Evolutionary conservation across 2,113 vertebrate genomes (phyloP).

Genomic region (Ophthalmolycus amberensis): DNA sequence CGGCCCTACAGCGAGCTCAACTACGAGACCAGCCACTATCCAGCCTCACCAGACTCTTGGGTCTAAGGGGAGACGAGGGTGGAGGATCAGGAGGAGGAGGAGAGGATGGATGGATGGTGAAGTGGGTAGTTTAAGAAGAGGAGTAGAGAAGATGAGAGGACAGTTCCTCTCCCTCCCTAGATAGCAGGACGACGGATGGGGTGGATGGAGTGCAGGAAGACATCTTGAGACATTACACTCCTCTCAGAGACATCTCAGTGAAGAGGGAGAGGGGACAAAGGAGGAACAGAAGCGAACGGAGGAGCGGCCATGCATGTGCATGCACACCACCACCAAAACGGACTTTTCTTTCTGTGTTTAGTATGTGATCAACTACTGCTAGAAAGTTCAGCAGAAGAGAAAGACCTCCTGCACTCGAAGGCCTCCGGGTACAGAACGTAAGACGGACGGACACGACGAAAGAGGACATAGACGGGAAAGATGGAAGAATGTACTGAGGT

Average conservation of each 20-base stretch:
- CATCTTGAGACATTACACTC: slow-evolving; percentile 33
- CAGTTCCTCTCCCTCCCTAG: slow-evolving; percentile 59
- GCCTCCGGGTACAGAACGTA: slow-evolving; percentile 45
- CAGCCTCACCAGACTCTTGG: slow-evolving; percentile 99
- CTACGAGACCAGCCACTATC: slow-evolving; percentile 99
- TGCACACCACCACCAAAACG: slow-evolving; percentile 87
- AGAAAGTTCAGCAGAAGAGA: slow-evolving; percentile 41
- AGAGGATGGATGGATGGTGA: slow-evolving; percentile 15
- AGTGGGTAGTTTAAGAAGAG: slow-evolving; percentile 25
- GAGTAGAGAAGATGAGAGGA: slow-evolving; percentile 38
- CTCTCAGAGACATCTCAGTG: slow-evolving; percentile 40
- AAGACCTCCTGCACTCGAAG: slow-evolving; percentile 45
- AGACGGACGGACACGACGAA: background rate
- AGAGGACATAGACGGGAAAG: slow-evolving; percentile 15
- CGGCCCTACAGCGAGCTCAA: slow-evolving; percentile 99
- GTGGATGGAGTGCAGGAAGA: slow-evolving; percentile 47
- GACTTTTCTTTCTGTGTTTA: slow-evolving; percentile 80
- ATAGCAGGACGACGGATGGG: slow-evolving; percentile 52
- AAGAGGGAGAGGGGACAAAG: slow-evolving; percentile 20
- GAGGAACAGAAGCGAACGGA: slow-evolving; percentile 33
- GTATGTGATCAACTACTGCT: slow-evolving; percentile 71
- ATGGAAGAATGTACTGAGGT: background rate
- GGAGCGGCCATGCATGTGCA: slow-evolving; percentile 96
- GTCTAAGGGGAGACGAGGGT: slow-evolving; percentile 82
- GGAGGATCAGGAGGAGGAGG: slow-evolving; percentile 32